Evolutionary conservation across 2,797 vertebrate species (phyloP).

Genomic region (Protonibea diacanthus): DNA sequence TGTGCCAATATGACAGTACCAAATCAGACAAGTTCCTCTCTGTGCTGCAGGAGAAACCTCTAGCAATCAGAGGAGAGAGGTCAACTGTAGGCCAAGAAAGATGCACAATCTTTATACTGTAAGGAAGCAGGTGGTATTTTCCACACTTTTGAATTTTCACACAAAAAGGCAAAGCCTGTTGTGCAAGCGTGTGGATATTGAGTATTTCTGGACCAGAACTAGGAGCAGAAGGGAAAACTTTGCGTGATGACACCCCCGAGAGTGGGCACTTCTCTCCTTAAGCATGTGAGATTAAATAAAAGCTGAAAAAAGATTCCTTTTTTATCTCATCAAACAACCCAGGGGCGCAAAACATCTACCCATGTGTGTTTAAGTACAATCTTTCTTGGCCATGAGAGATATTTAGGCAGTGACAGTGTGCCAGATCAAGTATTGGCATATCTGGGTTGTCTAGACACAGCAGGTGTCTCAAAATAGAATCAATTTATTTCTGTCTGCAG

Average conservation of each 20-base stretch:
- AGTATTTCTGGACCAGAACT: slow-evolving; percentile 24
- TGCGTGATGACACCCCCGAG: slow-evolving; percentile 11
- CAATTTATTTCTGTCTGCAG: slow-evolving; percentile 64
- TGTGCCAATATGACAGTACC: background rate
- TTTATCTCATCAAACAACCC: slow-evolving; percentile 43
- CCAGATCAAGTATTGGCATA: slow-evolving; percentile 64
- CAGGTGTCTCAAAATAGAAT: slow-evolving; percentile 67
- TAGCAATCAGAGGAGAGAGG: slow-evolving; percentile 2
- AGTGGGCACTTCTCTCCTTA: slow-evolving; percentile 23
- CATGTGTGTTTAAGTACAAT: slow-evolving; percentile 20
- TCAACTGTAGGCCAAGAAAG: slow-evolving; percentile 31
- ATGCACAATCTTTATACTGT: slow-evolving; percentile 8
- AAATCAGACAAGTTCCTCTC: background rate
- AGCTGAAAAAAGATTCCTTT: slow-evolving; percentile 40
- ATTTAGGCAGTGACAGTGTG: slow-evolving; percentile 43
- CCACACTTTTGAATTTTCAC: slow-evolving; percentile 21
- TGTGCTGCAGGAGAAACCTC: background rate
- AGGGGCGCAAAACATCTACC: slow-evolving; percentile 32
- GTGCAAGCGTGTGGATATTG: slow-evolving; percentile 19
- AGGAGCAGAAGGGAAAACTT: slow-evolving; percentile 22
- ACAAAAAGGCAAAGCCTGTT: slow-evolving; percentile 40
- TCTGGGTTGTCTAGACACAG: slow-evolving; percentile 62
- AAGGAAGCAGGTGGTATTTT: slow-evolving; percentile 34
- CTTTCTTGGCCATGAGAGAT: slow-evolving; percentile 32
- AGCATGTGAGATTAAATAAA: slow-evolving; percentile 12